These are phyloP conservation scores for Cotesia vestalis DNA, from an alignment of 1,140 invertebrate species.

Conservation along the genomic window DNA sequence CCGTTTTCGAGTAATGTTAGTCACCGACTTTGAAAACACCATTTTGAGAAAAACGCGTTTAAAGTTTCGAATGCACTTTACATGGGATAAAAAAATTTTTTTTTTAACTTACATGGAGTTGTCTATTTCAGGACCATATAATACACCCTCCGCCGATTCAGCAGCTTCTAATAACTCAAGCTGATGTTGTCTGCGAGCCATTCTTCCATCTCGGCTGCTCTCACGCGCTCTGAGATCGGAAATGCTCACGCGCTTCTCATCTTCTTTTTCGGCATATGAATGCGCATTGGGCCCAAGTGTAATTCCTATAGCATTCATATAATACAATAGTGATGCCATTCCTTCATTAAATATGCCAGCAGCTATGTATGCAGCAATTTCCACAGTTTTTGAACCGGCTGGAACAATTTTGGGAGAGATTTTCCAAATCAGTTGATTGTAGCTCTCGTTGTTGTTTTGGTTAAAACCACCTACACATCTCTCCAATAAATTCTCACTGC, in stretches of 20 bases:
- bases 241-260: slow-evolving; percentile 38
- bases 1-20: slow-evolving; percentile 22
- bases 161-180: slow-evolving; percentile 39
- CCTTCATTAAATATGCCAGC: slow-evolving; percentile 43
- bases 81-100: slow-evolving; percentile 25
- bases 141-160: slow-evolving; percentile 30
- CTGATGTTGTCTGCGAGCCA: slow-evolving; percentile 30
- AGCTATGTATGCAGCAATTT: slow-evolving; percentile 43
- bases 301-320: slow-evolving; percentile 41
- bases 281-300: slow-evolving; percentile 41
- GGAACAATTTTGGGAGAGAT: slow-evolving; percentile 40
- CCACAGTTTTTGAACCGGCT: slow-evolving; percentile 36
- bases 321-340: slow-evolving; percentile 39
- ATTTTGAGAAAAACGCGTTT: too few relatives aligned
- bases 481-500: too few relatives aligned
- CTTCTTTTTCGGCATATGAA: slow-evolving; percentile 42
- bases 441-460: slow-evolving; percentile 44
- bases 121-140: slow-evolving; percentile 31
- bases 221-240: slow-evolving; percentile 38
- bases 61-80: slow-evolving; percentile 1
- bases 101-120: slow-evolving; percentile 33
- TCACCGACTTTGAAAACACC: slow-evolving; percentile 9
- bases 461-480: slow-evolving; percentile 9
- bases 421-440: slow-evolving; percentile 43
- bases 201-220: slow-evolving; percentile 40